A percentile compares a stretch with the other conserved stretches of the same genome.
phyloP scores from a whole-genome alignment of 2,113 vertebrate genomes.

The Gambusia holbrooki region DNA sequence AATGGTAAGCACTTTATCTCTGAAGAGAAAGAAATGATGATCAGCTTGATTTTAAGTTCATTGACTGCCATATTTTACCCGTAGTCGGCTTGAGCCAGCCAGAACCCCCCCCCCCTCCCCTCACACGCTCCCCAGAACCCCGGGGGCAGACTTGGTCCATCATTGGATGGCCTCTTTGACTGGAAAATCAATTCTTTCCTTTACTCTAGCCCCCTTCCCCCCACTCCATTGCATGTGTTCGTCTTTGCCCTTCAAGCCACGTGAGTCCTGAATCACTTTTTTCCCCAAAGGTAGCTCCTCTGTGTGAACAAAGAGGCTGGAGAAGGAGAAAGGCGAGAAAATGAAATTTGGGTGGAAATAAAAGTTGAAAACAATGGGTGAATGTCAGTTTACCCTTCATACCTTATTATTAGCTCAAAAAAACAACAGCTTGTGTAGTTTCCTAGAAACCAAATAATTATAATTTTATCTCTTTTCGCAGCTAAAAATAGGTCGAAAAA shows the following conservation, averaged over 20 bases:
- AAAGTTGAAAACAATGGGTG: background rate
- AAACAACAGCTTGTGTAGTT: background rate
- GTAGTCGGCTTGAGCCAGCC: conserved; percentile 32
- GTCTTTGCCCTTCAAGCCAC: conserved; percentile 66
- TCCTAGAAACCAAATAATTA: background rate
- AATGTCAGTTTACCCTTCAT: background rate
- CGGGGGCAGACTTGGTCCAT: conserved; percentile 54
- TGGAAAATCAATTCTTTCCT: conserved; percentile 77
- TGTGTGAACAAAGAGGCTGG: background rate
- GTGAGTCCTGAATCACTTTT: conserved; percentile 39
- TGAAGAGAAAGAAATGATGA: conserved; percentile 19
- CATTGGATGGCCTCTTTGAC: conserved; percentile 44
- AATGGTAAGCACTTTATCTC: background rate
- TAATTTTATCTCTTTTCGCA: too few relatives aligned
- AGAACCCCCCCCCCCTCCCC: background rate
- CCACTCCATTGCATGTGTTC: conserved; percentile 13
- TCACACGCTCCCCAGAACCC: background rate
- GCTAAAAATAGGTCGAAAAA: background rate
- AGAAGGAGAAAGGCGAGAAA: background rate
- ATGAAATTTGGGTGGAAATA: background rate
- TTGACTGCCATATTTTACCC: conserved; percentile 40
- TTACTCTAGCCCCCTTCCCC: conserved; percentile 10
- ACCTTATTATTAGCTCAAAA: background rate
- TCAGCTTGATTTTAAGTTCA: conserved; percentile 42
- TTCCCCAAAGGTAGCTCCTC: conserved; percentile 25